Percentiles rank a stretch among this genome's conserved stretches.
phyloP scores from a whole-genome alignment of 2,113 vertebrate genomes.

The Sceloporus tristichus region DNA sequence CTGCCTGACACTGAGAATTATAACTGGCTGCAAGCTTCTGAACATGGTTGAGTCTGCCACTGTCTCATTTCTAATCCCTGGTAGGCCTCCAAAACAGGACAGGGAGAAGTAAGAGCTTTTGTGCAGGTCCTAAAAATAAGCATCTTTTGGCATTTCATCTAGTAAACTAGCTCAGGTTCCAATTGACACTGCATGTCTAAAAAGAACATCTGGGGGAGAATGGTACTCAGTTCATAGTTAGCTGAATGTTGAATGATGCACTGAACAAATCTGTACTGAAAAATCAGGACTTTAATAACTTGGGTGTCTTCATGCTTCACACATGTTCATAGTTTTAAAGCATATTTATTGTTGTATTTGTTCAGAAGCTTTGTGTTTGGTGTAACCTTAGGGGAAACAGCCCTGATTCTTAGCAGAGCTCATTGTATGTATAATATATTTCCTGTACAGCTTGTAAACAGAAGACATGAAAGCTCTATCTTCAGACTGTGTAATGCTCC shows the following conservation, averaged over 20 bases:
- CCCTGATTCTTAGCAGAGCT: constrained; percentile 13
- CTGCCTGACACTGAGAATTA: too few relatives aligned
- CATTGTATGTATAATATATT: not conserved
- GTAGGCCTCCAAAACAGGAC: too few relatives aligned
- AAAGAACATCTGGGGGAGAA: not conserved
- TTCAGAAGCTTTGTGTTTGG: constrained; percentile 14
- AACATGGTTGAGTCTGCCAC: too few relatives aligned
- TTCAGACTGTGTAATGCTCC: not conserved
- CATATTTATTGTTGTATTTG: constrained; percentile 12
- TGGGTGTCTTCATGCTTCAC: not conserved
- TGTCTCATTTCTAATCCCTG: too few relatives aligned
- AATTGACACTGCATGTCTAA: not conserved
- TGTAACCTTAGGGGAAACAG: constrained; percentile 25
- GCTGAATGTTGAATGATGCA: not conserved
- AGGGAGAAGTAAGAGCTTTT: too few relatives aligned
- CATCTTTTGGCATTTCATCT: not conserved
- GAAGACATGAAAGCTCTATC: constrained; percentile 28
- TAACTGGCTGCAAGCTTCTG: too few relatives aligned
- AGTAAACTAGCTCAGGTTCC: not conserved
- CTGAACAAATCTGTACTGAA: not conserved
- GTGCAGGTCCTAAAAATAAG: too few relatives aligned
- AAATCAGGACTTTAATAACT: not conserved
- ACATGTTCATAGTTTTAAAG: not conserved
- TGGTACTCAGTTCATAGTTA: not conserved
- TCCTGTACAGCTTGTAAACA: constrained; percentile 23